phyloP scores from a whole-genome alignment of 2,888 invertebrate genomes.

The Pyralis farinalis region DNA sequence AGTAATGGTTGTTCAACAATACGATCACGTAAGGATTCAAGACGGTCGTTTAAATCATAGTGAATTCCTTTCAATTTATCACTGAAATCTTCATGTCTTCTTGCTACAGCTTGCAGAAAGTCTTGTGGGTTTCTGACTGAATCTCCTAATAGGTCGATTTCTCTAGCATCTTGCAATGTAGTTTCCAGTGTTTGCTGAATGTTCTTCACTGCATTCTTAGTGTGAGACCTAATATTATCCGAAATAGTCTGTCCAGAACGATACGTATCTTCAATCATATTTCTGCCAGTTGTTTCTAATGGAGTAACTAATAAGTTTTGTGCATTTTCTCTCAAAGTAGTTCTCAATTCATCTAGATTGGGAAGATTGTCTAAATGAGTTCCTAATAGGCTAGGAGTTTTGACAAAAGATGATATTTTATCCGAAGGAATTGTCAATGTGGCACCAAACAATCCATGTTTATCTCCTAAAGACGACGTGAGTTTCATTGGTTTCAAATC shows the following conservation, averaged over 20 bases:
- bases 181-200: constrained; percentile 40
- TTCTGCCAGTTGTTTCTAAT: constrained; percentile 21
- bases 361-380: constrained; percentile 25
- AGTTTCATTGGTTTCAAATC: constrained; percentile 39
- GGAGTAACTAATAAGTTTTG: constrained; percentile 28
- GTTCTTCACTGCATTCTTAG: constrained; percentile 42
- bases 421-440: constrained; percentile 28
- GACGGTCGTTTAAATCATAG: constrained; percentile 51
- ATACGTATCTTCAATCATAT: constrained; percentile 21
- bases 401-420: constrained; percentile 8
- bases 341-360: constrained; percentile 28
- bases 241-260: constrained; percentile 25
- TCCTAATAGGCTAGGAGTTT: constrained; percentile 9
- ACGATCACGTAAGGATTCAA: constrained; percentile 44
- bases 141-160: constrained; percentile 22
- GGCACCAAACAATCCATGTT: constrained; percentile 30
- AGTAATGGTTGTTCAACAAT: constrained; percentile 35
- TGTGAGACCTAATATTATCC: constrained; percentile 35
- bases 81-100: constrained; percentile 44
- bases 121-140: constrained; percentile 35
- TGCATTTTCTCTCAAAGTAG: constrained; percentile 24
- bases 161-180: constrained; percentile 26
- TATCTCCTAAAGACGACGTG: constrained; percentile 34
- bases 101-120: constrained; percentile 39
- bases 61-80: constrained; percentile 56